phyloP scores from a whole-genome alignment of 2,113 vertebrate genomes.

The Elaphurus davidianus region DNA sequence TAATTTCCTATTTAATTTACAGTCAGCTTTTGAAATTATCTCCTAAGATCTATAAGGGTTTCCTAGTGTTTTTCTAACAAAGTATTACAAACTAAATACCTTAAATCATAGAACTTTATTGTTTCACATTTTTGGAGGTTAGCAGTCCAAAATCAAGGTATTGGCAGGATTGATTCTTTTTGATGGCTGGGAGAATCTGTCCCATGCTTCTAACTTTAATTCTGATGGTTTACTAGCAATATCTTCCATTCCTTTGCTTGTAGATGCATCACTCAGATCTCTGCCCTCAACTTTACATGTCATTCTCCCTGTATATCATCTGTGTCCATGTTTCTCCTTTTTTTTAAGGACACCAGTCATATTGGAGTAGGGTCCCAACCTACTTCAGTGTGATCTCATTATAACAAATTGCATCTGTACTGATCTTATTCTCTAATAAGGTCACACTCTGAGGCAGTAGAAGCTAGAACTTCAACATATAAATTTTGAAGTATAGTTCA shows the following conservation, averaged over 20 bases:
- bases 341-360: background rate
- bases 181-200: background rate
- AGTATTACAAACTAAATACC: too few species aligned
- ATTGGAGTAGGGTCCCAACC: background rate
- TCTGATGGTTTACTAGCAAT: background rate
- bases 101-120: too few species aligned
- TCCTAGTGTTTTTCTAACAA: background rate
- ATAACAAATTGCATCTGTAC: background rate
- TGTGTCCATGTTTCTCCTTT: background rate
- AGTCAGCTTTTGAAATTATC: background rate
- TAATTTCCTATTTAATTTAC: background rate
- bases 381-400: background rate
- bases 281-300: background rate
- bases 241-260: background rate
- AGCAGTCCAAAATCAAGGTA: too few species aligned
- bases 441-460: background rate
- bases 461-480: background rate
- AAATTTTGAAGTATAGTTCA: background rate
- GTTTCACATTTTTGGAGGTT: too few species aligned
- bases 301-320: background rate
- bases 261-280: background rate
- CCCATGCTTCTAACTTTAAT: background rate
- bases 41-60: background rate
- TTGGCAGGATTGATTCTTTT: background rate
- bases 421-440: background rate